These are phyloP conservation scores for Syritta pipiens DNA, from an alignment of 2,888 invertebrate species.

Conservation along the genomic window DNA sequence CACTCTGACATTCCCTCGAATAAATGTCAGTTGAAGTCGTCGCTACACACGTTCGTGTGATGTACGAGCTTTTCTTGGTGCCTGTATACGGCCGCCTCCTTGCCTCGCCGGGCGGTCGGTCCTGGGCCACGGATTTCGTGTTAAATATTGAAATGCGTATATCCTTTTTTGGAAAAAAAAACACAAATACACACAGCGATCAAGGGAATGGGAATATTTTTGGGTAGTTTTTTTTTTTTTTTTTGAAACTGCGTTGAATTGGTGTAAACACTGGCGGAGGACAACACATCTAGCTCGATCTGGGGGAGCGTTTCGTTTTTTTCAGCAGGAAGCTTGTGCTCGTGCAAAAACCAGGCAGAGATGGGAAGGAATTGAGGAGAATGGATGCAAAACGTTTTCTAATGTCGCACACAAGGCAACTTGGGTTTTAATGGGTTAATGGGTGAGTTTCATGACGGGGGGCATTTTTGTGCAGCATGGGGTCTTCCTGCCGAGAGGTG, in stretches of 20 bases:
- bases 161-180: too few species aligned
- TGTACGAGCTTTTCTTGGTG: constrained; percentile 30
- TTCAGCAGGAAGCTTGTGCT: too few species aligned
- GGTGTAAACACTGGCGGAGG: constrained; percentile 16
- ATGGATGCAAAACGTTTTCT: constrained; percentile 9
- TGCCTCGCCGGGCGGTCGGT: too few species aligned
- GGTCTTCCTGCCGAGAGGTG: background rate
- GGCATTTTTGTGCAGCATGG: constrained; percentile 1
- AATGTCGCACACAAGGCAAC: constrained; percentile 11
- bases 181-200: background rate
- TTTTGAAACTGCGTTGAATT: constrained; percentile 22
- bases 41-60: constrained; percentile 14
- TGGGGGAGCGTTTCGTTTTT: too few species aligned
- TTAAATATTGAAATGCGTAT: constrained; percentile 4
- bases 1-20: background rate
- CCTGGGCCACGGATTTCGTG: background rate
- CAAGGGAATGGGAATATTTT: too few species aligned
- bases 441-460: constrained; percentile 17
- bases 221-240: too few species aligned
- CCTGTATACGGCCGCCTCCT: too few species aligned
- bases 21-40: constrained; percentile 19
- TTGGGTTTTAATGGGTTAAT: constrained; percentile 45
- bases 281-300: background rate
- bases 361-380: too few species aligned
- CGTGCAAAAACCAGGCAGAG: too few species aligned